Percentiles rank a stretch among this genome's conserved stretches.
phyloP scores from a whole-genome alignment of 2,113 vertebrate species.

The Ornithorhynchus anatinus region DNA sequence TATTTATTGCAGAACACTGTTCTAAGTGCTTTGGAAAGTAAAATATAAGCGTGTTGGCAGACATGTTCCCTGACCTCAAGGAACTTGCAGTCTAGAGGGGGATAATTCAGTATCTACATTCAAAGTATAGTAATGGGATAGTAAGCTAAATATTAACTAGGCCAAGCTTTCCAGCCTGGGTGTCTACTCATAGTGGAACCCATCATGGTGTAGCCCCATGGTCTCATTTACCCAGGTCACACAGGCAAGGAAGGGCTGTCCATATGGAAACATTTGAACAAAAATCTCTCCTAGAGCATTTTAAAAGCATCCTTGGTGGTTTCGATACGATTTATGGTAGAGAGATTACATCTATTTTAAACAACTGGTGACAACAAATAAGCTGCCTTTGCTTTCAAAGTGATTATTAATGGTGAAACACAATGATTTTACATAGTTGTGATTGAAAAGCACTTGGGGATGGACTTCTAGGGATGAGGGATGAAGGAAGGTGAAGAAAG shows the following conservation, averaged over 20 bases:
- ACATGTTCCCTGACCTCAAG: no score
- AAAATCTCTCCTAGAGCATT: not conserved
- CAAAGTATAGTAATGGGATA: not conserved
- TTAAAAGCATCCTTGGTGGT: not conserved
- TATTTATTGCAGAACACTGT: no score
- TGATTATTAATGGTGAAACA: slow-evolving; percentile 4
- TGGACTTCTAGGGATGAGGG: not conserved
- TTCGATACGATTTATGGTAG: not conserved
- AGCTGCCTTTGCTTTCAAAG: not conserved
- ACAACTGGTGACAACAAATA: slow-evolving; percentile 15
- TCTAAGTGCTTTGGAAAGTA: no score
- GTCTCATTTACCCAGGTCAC: not conserved
- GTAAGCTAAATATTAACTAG: not conserved
- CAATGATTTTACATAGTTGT: slow-evolving; percentile 12
- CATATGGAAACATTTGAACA: not conserved
- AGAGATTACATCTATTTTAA: slow-evolving; percentile 6
- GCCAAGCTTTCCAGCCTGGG: not conserved
- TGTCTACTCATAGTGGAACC: not conserved
- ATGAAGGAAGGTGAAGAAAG: not conserved
- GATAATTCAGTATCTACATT: not conserved
- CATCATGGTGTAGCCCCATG: not conserved
- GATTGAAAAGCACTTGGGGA: not conserved
- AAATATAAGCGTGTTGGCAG: no score
- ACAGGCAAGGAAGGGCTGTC: not conserved
- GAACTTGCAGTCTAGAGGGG: no score